Evolutionary conservation across 2,113 vertebrate genomes (phyloP).

Genomic region (Axis porcinus): DNA sequence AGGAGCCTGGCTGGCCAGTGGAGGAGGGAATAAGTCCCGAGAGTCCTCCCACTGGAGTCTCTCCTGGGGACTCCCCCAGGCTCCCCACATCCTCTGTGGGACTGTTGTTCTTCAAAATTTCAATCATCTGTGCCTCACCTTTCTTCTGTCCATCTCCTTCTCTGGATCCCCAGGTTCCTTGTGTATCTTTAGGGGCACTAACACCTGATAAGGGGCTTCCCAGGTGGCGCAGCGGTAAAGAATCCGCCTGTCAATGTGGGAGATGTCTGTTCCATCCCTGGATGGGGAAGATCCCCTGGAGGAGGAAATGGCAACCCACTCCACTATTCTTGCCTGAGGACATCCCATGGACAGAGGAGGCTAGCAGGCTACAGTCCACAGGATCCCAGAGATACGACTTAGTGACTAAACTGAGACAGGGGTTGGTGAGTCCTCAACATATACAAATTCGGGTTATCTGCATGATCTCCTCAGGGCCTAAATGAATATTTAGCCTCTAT

Average conservation of each 20-base stretch:
- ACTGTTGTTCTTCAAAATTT: background rate
- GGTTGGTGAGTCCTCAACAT: background rate
- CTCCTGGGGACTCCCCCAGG: background rate
- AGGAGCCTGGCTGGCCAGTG: background rate
- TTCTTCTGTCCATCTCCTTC: background rate
- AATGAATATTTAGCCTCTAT: background rate
- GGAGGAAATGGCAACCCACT: background rate
- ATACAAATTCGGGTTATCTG: background rate
- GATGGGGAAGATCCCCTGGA: background rate
- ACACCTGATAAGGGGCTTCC: background rate
- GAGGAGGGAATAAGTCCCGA: background rate
- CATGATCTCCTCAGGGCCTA: background rate
- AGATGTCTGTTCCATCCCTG: background rate
- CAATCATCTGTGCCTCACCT: background rate
- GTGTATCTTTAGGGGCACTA: background rate
- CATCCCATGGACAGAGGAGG: background rate
- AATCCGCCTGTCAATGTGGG: background rate
- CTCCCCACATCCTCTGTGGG: background rate
- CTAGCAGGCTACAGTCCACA: background rate
- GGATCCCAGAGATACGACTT: too few relatives aligned
- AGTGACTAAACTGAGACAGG: background rate
- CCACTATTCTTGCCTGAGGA: background rate
- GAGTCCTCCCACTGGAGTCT: background rate
- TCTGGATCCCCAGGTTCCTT: background rate
- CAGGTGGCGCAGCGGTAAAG: rapidly evolving